These are phyloP conservation scores for Jordanella pulchra DNA, from an alignment of 2,797 vertebrate genomes.

Conservation along the genomic window DNA sequence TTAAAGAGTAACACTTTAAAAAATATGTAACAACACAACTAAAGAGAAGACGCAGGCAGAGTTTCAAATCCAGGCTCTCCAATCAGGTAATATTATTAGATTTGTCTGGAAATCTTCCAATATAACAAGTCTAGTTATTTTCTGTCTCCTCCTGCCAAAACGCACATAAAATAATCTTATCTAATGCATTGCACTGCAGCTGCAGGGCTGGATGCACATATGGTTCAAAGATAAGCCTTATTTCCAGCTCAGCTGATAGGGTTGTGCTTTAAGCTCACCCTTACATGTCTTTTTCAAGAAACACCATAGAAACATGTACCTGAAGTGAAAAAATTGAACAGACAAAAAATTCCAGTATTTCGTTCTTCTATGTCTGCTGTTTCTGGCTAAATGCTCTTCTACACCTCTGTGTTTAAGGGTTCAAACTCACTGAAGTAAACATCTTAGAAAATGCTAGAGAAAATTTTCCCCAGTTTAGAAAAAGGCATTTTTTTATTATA, in stretches of 20 bases:
- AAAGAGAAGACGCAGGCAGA: background rate
- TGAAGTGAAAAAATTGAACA: background rate
- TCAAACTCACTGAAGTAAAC: too few species aligned
- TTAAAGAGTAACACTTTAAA: background rate
- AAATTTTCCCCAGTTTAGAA: too few species aligned
- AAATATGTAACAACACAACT: background rate
- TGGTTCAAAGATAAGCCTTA: slow-evolving; percentile 33
- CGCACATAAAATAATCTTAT: slow-evolving; percentile 32
- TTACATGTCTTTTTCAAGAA: background rate
- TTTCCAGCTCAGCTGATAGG: slow-evolving; percentile 15
- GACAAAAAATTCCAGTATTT: too few species aligned
- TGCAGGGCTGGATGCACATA: slow-evolving; percentile 49
- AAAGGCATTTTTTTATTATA: too few species aligned
- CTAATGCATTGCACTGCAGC: slow-evolving; percentile 21
- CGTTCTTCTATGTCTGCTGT: too few species aligned
- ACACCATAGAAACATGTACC: background rate
- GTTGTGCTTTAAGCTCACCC: background rate
- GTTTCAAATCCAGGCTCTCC: slow-evolving; percentile 29
- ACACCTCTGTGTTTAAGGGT: too few species aligned
- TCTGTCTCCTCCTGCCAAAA: slow-evolving; percentile 16
- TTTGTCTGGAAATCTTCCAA: slow-evolving; percentile 38
- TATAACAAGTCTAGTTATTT: background rate
- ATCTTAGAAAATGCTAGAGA: too few species aligned
- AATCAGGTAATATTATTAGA: slow-evolving; percentile 17
- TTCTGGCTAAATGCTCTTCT: too few species aligned